A percentile compares a stretch with the other conserved stretches of the same genome.
These are phyloP conservation scores for Onychostoma macrolepis DNA, from an alignment of 2,113 vertebrate species.

Conservation along the genomic window DNA sequence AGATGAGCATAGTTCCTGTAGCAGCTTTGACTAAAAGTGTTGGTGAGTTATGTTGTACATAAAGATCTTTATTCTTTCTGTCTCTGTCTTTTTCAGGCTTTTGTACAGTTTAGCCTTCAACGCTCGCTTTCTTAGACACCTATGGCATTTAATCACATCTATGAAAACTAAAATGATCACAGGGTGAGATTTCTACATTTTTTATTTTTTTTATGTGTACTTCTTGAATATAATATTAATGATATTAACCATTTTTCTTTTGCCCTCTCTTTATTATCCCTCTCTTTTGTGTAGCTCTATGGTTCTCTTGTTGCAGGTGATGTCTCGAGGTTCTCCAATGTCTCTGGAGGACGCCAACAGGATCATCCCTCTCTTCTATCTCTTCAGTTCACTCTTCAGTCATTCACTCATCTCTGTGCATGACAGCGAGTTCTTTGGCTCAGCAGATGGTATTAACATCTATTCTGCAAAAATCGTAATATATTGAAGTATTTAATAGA, in stretches of 20 bases:
- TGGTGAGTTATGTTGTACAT: neutral
- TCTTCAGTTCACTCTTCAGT: constrained; percentile 98
- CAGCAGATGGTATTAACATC: constrained; percentile 84
- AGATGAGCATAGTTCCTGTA: neutral
- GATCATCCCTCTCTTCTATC: constrained; percentile 97
- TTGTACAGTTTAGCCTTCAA: constrained; percentile 98
- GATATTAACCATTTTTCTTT: neutral
- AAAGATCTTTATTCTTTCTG: neutral
- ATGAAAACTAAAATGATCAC: constrained; percentile 99
- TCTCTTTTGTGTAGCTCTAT: constrained; percentile 80
- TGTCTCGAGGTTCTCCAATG: constrained; percentile 96
- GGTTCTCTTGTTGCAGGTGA: constrained; percentile 93
- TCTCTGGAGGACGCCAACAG: constrained; percentile 92
- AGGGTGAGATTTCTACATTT: constrained; percentile 78
- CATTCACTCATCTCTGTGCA: constrained; percentile 98
- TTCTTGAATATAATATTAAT: neutral
- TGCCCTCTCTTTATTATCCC: neutral
- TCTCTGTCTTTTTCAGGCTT: constrained; percentile 79
- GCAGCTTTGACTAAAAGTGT: neutral
- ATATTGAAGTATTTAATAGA: neutral
- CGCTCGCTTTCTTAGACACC: constrained; percentile 93
- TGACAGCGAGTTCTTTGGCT: constrained; percentile 96
- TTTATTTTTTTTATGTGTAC: neutral
- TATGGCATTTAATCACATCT: constrained; percentile 96
- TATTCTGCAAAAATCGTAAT: neutral